Evolutionary conservation across 2,888 invertebrate species (phyloP).

Genomic region (Caenorhabditis imperialis): DNA sequence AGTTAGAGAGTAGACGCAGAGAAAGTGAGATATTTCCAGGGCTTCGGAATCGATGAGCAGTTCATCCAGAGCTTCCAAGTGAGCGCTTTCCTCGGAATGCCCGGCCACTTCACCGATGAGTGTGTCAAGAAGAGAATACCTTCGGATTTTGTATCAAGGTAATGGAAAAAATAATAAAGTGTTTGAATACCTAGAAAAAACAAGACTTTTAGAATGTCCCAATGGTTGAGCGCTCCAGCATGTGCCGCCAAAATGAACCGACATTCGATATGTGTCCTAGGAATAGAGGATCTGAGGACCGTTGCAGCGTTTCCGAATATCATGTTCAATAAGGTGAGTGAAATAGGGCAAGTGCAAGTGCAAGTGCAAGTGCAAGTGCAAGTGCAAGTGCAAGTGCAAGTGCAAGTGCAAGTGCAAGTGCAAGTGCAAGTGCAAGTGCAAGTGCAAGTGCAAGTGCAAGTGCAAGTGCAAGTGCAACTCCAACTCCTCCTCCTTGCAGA

Average conservation of each 20-base stretch:
- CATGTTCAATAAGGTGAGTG: slow-evolving; percentile 58
- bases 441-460: too few relatives aligned
- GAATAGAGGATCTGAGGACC: slow-evolving; percentile 55
- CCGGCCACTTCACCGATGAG: slow-evolving; percentile 56
- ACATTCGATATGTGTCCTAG: slow-evolving; percentile 62
- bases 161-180: not conserved
- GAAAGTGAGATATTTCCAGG: too few relatives aligned
- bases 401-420: too few relatives aligned
- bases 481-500: slow-evolving; percentile 27
- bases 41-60: slow-evolving; percentile 58
- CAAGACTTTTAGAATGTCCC: slow-evolving; percentile 37
- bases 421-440: too few relatives aligned
- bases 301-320: slow-evolving; percentile 56
- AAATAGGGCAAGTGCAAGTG: too few relatives aligned
- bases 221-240: slow-evolving; percentile 42
- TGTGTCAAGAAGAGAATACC: slow-evolving; percentile 52
- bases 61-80: slow-evolving; percentile 58
- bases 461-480: too few relatives aligned
- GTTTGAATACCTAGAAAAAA: not conserved
- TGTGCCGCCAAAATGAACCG: slow-evolving; percentile 50
- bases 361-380: too few relatives aligned
- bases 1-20: too few relatives aligned
- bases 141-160: slow-evolving; percentile 59
- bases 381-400: too few relatives aligned
- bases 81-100: slow-evolving; percentile 54